These are phyloP conservation scores for Drosophila virilis DNA, from an alignment of 1,140 invertebrate species.

Conservation along the genomic window DNA sequence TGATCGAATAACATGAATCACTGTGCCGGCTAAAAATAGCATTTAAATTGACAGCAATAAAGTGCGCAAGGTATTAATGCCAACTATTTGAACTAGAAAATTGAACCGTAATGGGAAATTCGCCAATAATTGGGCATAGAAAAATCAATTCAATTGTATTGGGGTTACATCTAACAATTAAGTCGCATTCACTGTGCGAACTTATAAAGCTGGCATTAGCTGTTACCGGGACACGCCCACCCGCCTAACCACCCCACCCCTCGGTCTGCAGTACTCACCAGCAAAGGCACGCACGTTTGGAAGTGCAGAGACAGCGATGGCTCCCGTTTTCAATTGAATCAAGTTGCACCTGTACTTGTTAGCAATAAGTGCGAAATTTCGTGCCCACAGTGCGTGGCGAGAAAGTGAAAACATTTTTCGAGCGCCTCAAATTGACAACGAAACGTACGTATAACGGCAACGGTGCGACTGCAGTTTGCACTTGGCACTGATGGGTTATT, in stretches of 20 bases:
- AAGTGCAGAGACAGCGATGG: slow-evolving; percentile 31
- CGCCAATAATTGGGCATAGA: slow-evolving; percentile 51
- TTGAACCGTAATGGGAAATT: slow-evolving; percentile 61
- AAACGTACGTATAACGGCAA: slow-evolving; percentile 25
- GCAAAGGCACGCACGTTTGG: slow-evolving; percentile 47
- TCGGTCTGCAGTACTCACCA: slow-evolving; percentile 49
- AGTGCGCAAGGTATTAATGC: slow-evolving; percentile 55
- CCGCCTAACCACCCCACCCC: too few species aligned
- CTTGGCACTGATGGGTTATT: slow-evolving; percentile 64
- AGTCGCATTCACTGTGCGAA: slow-evolving; percentile 9
- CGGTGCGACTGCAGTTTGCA: slow-evolving; percentile 34
- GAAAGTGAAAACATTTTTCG: slow-evolving; percentile 75
- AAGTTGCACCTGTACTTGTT: slow-evolving; percentile 34
- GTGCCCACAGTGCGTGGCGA: slow-evolving; percentile 73
- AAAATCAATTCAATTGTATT: slow-evolving; percentile 37
- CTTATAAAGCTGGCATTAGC: background rate
- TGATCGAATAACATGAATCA: slow-evolving; percentile 40
- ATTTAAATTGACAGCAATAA: slow-evolving; percentile 30
- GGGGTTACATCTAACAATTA: slow-evolving; percentile 16
- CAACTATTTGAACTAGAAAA: slow-evolving; percentile 74
- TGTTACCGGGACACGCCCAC: background rate
- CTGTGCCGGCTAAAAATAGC: slow-evolving; percentile 33
- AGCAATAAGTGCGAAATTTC: slow-evolving; percentile 63
- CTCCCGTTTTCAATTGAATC: slow-evolving; percentile 34
- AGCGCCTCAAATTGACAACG: slow-evolving; percentile 45